A percentile compares a stretch with the other conserved stretches of the same genome.
Evolutionary conservation across 2,797 vertebrate species (phyloP).

Genomic region (Sparus aurata): DNA sequence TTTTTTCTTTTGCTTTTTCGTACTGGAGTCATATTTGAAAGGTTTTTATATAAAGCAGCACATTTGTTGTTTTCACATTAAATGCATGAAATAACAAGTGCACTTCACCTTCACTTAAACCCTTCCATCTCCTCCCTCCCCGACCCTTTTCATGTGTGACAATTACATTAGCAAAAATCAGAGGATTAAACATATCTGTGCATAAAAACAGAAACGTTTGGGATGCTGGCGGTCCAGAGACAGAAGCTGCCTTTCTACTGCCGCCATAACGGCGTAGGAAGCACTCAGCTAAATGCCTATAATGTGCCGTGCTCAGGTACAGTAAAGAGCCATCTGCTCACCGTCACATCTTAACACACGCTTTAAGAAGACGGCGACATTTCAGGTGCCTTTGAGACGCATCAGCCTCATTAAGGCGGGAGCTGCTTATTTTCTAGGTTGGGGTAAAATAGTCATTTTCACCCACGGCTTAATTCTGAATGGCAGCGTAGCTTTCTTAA

Average conservation of each 20-base stretch:
- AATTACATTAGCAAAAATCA: background rate
- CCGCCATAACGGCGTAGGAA: background rate
- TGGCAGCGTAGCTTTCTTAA: conserved; percentile 9
- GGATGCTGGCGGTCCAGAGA: background rate
- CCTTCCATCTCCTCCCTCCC: background rate
- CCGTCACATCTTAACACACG: conserved; percentile 32
- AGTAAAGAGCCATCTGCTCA: conserved; percentile 42
- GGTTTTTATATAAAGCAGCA: background rate
- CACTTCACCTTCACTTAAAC: background rate
- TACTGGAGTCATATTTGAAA: background rate
- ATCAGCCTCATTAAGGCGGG: conserved; percentile 15
- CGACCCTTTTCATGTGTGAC: background rate
- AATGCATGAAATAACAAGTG: too few species aligned
- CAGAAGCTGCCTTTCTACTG: background rate
- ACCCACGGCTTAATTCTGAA: conserved; percentile 11
- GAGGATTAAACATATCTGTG: background rate
- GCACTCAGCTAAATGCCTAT: conserved; percentile 9
- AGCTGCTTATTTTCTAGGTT: conserved; percentile 35
- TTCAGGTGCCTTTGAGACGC: background rate
- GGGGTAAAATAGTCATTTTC: conserved; percentile 32
- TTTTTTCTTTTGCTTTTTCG: background rate
- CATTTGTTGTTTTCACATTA: background rate
- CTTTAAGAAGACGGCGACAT: background rate
- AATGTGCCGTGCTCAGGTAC: conserved; percentile 16
- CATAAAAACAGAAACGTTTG: background rate